Base-by-base conservation (phyloP, 2,113 vertebrate genomes). In the Sylvilagus bachmani region DNA sequence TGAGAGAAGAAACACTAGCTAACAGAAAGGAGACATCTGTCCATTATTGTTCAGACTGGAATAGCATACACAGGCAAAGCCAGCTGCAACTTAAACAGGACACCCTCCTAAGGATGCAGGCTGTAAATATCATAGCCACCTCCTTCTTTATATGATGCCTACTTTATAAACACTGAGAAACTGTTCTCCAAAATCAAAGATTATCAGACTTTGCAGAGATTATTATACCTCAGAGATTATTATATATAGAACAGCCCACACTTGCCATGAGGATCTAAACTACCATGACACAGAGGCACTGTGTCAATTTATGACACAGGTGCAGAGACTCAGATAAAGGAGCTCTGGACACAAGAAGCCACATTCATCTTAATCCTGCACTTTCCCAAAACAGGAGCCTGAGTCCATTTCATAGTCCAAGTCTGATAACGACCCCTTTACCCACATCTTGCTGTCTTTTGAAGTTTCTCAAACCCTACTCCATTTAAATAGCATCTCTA, bases 401-500 rank as follows among this genome's bases (percentile, higher is more conserved):
- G 62, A 5, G 27, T 78, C 53, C 22, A 10, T 27, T 38, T 86
- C 81, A 81, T 10, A 55, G 14, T 31, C 58, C 29, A 80, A 13
- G 31, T 87, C 51, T 77, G 21, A 69, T 53, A 11, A 14, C 62
- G 24, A 49, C 4, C 22, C 55, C 21, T n/a, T 74, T n/a, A 25
- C 9, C 53, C 38, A 85, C 14, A 69, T 6, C 51, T 22, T 79
- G 33, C 53, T 93, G 86, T 79, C 62, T 66, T 95, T 74, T 88
- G 79, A 82, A 31, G 55, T 24, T 5, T 85, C 55, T 74, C 80
- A 73, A 88, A 88, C 10, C 31, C 21, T 55, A 13, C 2, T 49
- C 77, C 51, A 38, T 78, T 82, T 91, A 95, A 96, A 24, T 86
- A 73, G 62, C 13, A 38, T 21, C 25, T 89, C 19, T 33, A 58